Percentiles rank a stretch among this genome's conserved stretches.
Conservation (phyloP, 1,140 invertebrate genomes). For the Theocolax elegans region DNA sequence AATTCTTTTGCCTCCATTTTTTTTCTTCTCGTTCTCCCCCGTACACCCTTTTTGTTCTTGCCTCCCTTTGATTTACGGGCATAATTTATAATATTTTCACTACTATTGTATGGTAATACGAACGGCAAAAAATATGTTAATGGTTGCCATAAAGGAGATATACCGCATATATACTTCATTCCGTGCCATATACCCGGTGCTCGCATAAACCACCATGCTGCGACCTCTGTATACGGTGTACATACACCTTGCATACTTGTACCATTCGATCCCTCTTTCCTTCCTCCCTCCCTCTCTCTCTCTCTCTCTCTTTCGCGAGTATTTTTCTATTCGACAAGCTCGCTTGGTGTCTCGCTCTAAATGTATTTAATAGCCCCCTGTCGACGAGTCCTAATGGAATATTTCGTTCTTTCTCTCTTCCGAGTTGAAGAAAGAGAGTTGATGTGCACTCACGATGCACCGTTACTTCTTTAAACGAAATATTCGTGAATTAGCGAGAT, state of each 20-base stretch:
- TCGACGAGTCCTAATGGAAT: constrained; percentile 25
- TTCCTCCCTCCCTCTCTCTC: not conserved
- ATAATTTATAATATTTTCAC: constrained; percentile 67
- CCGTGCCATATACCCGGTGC: constrained; percentile 59
- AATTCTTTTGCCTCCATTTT: constrained; percentile 42
- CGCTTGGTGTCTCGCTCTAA: constrained; percentile 25
- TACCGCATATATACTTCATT: constrained; percentile 63
- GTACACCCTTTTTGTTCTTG: constrained; percentile 23
- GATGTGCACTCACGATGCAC: not conserved
- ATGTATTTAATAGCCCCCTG: constrained; percentile 29
- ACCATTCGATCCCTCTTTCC: constrained; percentile 7
- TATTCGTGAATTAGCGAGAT: constrained; percentile 29
- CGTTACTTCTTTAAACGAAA: constrained; percentile 6
- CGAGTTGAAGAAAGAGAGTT: no score
- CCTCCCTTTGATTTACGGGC: constrained; percentile 59
- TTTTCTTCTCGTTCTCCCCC: constrained; percentile 9
- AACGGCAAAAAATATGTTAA: constrained; percentile 66
- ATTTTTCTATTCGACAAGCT: no score
- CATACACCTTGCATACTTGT: constrained; percentile 14
- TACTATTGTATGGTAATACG: constrained; percentile 67
- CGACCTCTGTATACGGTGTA: constrained; percentile 30
- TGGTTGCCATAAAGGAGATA: constrained; percentile 67
- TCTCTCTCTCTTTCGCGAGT: constrained; percentile 10
- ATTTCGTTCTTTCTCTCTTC: not conserved
- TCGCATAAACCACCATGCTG: constrained; percentile 55